phyloP scores from a whole-genome alignment of 1,140 invertebrate genomes.

The Drosophila navojoa region DNA sequence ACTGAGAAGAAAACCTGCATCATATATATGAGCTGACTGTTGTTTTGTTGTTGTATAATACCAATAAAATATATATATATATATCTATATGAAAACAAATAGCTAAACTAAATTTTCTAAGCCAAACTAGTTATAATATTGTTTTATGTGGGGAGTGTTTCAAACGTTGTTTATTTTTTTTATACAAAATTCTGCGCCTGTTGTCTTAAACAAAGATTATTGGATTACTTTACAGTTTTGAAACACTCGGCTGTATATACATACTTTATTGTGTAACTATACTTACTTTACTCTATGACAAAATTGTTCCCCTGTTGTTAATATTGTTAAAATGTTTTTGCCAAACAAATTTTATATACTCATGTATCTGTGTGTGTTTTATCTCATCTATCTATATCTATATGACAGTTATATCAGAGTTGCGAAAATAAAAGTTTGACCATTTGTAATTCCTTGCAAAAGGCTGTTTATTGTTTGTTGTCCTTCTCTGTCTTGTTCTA shows the following conservation, averaged over 20 bases:
- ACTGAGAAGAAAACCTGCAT: slow-evolving; percentile 60
- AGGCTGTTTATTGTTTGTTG: slow-evolving; percentile 60
- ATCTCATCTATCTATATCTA: slow-evolving; percentile 16
- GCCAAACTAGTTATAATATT: slow-evolving; percentile 39
- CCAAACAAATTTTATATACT: slow-evolving; percentile 22
- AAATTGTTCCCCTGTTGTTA: slow-evolving; percentile 68
- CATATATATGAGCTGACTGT: slow-evolving; percentile 69
- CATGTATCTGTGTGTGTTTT: slow-evolving; percentile 24
- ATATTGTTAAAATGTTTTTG: slow-evolving; percentile 68
- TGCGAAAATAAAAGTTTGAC: slow-evolving; percentile 47
- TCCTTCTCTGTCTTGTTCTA: slow-evolving; percentile 24
- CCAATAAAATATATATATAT: slow-evolving; percentile 39
- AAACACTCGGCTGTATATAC: slow-evolving; percentile 45
- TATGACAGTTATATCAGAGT: slow-evolving; percentile 34
- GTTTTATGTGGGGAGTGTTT: slow-evolving; percentile 58
- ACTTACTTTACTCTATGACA: slow-evolving; percentile 14
- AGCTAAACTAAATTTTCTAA: slow-evolving; percentile 14
- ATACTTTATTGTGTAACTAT: slow-evolving; percentile 41
- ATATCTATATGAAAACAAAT: slow-evolving; percentile 40
- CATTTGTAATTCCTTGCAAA: slow-evolving; percentile 51
- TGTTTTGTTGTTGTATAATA: slow-evolving; percentile 65
- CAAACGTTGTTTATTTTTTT: slow-evolving; percentile 17
- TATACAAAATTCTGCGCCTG: neutral
- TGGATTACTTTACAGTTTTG: slow-evolving; percentile 10
- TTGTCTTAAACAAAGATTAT: neutral